phyloP scores from a whole-genome alignment of 2,113 vertebrate genomes.

The Bufo gargarizans region DNA sequence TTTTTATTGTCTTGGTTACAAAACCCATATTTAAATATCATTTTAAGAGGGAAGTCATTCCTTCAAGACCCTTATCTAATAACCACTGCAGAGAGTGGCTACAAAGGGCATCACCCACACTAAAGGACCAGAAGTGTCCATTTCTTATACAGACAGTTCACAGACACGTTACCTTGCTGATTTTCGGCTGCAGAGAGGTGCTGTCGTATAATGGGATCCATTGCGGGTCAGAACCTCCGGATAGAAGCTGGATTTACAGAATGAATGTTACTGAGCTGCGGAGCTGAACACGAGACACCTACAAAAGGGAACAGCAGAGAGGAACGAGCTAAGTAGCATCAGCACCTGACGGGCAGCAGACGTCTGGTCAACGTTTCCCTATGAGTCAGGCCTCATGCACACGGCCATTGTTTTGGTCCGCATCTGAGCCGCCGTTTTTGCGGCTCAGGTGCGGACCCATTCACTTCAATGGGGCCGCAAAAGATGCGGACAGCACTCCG shows the following conservation, averaged over 20 bases:
- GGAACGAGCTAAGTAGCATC: background rate
- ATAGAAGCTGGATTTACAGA: background rate
- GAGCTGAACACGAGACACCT: background rate
- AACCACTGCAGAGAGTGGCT: no score
- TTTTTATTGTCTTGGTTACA: background rate
- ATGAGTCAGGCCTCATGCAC: no score
- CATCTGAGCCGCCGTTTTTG: no score
- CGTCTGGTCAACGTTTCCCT: no score
- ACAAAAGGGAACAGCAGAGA: background rate
- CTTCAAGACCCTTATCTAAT: background rate
- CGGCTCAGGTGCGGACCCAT: no score
- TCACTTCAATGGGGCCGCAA: no score
- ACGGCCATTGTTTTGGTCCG: no score
- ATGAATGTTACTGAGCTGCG: background rate
- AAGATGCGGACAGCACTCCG: no score
- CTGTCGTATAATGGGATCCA: conserved; percentile 44
- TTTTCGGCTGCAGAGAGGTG: conserved; percentile 34
- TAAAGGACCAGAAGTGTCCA: no score
- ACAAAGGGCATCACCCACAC: no score
- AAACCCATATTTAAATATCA: background rate
- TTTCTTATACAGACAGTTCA: background rate
- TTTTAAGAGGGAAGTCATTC: no score
- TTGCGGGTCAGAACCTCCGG: background rate
- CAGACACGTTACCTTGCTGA: conserved; percentile 27
- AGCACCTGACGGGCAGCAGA: background rate